These are phyloP conservation scores for Lasiurus borealis DNA, from an alignment of 2,113 vertebrate species.

Conservation along the genomic window DNA sequence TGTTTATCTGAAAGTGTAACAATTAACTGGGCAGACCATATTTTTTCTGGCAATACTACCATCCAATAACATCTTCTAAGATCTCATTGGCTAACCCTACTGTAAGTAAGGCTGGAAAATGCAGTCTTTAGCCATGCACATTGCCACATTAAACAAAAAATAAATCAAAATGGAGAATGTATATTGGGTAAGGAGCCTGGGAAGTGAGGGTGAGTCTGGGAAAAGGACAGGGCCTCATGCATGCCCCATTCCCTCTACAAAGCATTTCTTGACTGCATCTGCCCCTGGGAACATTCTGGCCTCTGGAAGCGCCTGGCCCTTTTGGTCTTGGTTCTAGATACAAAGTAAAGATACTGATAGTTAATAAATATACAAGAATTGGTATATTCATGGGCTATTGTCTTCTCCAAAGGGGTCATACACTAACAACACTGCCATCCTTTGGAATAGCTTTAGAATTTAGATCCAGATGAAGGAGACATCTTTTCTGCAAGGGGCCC, in stretches of 20 bases:
- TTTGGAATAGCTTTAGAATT: neutral
- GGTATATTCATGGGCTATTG: neutral
- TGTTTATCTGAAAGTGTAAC: slow-evolving; percentile 41
- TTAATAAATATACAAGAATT: slow-evolving; percentile 6
- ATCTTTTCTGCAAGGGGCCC: neutral
- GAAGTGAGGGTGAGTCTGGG: neutral
- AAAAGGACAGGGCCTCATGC: neutral
- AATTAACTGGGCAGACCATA: neutral
- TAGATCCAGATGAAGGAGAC: neutral
- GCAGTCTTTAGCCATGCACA: neutral
- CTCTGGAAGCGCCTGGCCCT: neutral
- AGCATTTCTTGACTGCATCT: neutral
- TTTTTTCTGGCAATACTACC: neutral
- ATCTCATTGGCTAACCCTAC: neutral
- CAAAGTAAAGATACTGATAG: neutral
- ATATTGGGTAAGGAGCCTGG: neutral
- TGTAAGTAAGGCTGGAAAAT: neutral
- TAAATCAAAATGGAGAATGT: neutral
- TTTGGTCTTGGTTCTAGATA: neutral
- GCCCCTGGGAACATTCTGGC: neutral
- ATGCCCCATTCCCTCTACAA: neutral
- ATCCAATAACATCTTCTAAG: neutral
- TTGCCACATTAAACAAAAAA: neutral
- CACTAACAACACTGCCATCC: neutral
- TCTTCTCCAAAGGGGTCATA: neutral